phyloP scores from a whole-genome alignment of 2,797 vertebrate genomes.

The Typhlichthys eigenmanni region DNA sequence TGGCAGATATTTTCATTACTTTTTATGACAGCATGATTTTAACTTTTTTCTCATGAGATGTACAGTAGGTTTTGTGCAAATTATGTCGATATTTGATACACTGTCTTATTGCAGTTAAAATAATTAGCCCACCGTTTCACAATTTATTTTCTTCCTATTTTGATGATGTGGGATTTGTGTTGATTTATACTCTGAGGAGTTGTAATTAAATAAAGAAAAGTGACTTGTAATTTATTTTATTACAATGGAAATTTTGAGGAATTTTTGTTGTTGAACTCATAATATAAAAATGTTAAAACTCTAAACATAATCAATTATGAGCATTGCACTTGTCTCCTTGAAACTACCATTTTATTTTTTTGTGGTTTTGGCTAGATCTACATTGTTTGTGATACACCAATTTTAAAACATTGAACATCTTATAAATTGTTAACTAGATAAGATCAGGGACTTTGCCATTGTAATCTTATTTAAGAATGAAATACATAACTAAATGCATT shows the following conservation, averaged over 20 bases:
- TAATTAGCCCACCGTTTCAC: conserved; percentile 16
- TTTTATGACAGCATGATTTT: conserved; percentile 40
- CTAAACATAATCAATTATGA: conserved; percentile 12
- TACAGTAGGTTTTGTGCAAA: conserved; percentile 37
- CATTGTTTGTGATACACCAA: conserved; percentile 14
- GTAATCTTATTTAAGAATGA: conserved; percentile 22
- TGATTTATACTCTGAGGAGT: conserved; percentile 30
- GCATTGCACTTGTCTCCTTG: conserved; percentile 21
- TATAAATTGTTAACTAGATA: conserved; percentile 7
- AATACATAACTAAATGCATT: conserved; percentile 6
- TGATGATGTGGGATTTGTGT: conserved; percentile 22
- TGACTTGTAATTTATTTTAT: conserved; percentile 15
- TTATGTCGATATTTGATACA: conserved; percentile 26
- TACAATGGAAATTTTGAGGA: conserved; percentile 11
- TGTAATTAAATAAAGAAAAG: conserved; percentile 39
- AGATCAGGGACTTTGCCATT: conserved; percentile 9
- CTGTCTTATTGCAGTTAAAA: conserved; percentile 26
- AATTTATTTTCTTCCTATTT: conserved; percentile 29
- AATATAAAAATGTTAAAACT: conserved; percentile 7
- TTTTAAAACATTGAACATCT: conserved; percentile 10
- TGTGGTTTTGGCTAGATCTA: conserved; percentile 4
- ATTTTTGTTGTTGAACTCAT: conserved; percentile 6
- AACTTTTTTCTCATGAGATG: conserved; percentile 25
- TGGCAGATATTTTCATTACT: conserved; percentile 30
- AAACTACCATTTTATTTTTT: conserved; percentile 7